Percentiles rank a stretch among this genome's conserved stretches.
phyloP scores from a whole-genome alignment of 2,113 vertebrate genomes.

The Rhipidura dahli region DNA sequence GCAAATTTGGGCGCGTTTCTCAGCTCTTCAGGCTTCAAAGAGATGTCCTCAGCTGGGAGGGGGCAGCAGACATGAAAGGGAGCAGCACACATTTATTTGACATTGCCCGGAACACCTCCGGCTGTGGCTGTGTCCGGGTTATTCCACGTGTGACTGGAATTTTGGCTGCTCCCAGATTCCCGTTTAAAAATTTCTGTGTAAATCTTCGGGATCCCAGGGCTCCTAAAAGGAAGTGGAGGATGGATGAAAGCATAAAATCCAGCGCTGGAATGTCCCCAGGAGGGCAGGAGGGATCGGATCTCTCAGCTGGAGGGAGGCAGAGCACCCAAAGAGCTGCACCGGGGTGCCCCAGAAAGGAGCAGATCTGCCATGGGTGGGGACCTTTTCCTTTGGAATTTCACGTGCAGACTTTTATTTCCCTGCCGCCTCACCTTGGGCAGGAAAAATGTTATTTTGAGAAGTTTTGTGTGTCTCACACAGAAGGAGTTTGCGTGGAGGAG shows the following conservation, averaged over 20 bases:
- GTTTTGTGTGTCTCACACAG: too few relatives aligned
- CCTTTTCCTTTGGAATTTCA: neutral
- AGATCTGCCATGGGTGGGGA: fast-evolving
- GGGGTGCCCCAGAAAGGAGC: neutral
- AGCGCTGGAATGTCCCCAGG: neutral
- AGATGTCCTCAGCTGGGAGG: neutral
- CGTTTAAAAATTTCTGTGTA: fast-evolving
- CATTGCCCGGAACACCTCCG: neutral
- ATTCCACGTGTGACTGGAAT: fast-evolving
- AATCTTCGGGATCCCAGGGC: too few relatives aligned
- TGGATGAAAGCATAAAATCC: neutral
- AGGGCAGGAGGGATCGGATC: neutral
- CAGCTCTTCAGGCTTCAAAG: neutral
- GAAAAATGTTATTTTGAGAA: neutral
- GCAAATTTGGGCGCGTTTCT: neutral
- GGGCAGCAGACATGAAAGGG: neutral
- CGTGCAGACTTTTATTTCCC: fast-evolving
- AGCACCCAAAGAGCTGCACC: neutral
- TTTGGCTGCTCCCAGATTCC: neutral
- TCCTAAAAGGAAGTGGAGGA: neutral
- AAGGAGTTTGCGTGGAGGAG: too few relatives aligned
- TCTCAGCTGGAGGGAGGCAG: neutral
- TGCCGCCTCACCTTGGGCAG: neutral
- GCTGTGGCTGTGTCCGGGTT: neutral
- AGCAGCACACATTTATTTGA: neutral